Evolutionary conservation across 2,113 vertebrate species (phyloP).

Genomic region (Anoplopoma fimbria): DNA sequence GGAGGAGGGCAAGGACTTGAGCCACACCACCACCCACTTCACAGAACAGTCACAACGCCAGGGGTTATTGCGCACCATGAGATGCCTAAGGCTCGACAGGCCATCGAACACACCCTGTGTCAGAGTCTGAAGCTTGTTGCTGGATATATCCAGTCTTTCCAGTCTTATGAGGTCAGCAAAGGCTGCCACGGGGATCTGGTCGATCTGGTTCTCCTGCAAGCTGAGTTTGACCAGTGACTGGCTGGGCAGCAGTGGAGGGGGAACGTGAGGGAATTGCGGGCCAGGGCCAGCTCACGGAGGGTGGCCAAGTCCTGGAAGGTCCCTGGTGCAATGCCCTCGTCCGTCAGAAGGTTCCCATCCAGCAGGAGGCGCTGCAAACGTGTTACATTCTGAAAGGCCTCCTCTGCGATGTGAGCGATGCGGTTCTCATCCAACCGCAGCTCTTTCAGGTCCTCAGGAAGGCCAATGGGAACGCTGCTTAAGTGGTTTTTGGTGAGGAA

Average conservation of each 20-base stretch:
- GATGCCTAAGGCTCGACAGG: slow-evolving; percentile 89
- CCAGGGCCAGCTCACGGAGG: slow-evolving; percentile 94
- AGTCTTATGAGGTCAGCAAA: slow-evolving; percentile 91
- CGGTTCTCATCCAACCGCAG: slow-evolving; percentile 96
- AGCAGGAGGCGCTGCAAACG: slow-evolving; percentile 93
- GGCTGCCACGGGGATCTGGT: slow-evolving; percentile 91
- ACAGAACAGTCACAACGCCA: slow-evolving; percentile 96
- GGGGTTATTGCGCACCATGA: slow-evolving; percentile 93
- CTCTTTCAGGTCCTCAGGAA: slow-evolving; percentile 92
- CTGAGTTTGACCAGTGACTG: slow-evolving; percentile 90
- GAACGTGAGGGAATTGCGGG: slow-evolving; percentile 93
- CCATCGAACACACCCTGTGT: slow-evolving; percentile 93
- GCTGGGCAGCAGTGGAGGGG: slow-evolving; percentile 91
- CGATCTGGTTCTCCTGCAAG: slow-evolving; percentile 97
- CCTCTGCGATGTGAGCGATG: slow-evolving; percentile 93
- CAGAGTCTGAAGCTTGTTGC: slow-evolving; percentile 92
- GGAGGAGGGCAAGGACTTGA: slow-evolving; percentile 90
- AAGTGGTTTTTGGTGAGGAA: slow-evolving; percentile 98
- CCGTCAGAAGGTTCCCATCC: slow-evolving; percentile 96
- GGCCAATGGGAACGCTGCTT: slow-evolving; percentile 95
- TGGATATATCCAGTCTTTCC: slow-evolving; percentile 94
- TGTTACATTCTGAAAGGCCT: slow-evolving; percentile 96
- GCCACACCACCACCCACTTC: slow-evolving; percentile 98
- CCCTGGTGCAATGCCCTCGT: slow-evolving; percentile 93
- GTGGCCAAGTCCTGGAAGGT: slow-evolving; percentile 93